Percentiles rank a stretch among this genome's conserved stretches.
Evolutionary conservation across 2,797 vertebrate genomes (phyloP).

Genomic region (Sebastiscus albofasciatus): DNA sequence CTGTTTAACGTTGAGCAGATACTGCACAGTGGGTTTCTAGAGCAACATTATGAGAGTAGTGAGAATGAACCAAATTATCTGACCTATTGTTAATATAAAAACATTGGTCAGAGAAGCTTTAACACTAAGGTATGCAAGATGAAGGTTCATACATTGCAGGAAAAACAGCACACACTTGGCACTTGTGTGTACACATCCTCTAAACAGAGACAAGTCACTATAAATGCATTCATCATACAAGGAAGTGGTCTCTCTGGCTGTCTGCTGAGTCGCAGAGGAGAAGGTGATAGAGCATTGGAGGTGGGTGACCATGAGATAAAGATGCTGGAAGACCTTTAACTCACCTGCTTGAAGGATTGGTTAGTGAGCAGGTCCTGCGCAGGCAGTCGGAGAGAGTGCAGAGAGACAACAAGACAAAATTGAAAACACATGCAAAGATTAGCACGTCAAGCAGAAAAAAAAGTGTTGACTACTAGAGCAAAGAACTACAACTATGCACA

Average conservation of each 20-base stretch:
- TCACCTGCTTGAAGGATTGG: conserved; percentile 94
- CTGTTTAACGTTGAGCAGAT: no score
- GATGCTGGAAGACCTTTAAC: conserved; percentile 67
- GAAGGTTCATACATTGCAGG: not conserved
- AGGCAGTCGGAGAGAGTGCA: conserved; percentile 84
- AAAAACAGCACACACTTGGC: not conserved
- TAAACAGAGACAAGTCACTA: not conserved
- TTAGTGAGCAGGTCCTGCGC: conserved; percentile 98
- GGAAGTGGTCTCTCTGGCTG: not conserved
- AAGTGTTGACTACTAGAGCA: conserved; percentile 52
- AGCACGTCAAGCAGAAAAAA: conserved; percentile 74
- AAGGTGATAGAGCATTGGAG: conserved; percentile 22
- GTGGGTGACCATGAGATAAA: conserved; percentile 21
- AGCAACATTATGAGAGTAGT: not conserved
- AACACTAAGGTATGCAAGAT: not conserved
- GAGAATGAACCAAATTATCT: no score
- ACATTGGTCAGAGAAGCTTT: not conserved
- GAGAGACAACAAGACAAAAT: conserved; percentile 70
- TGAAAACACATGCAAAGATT: conserved; percentile 84
- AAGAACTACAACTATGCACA: conserved; percentile 56
- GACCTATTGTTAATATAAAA: not conserved
- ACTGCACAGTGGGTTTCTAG: not conserved
- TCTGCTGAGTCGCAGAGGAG: conserved; percentile 24
- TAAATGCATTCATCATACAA: not conserved
- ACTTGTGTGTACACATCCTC: not conserved